Percentiles rank a stretch among this genome's conserved stretches.
phyloP scores from a whole-genome alignment of 2,113 vertebrate species.

The Corythornis madagascariensis region DNA sequence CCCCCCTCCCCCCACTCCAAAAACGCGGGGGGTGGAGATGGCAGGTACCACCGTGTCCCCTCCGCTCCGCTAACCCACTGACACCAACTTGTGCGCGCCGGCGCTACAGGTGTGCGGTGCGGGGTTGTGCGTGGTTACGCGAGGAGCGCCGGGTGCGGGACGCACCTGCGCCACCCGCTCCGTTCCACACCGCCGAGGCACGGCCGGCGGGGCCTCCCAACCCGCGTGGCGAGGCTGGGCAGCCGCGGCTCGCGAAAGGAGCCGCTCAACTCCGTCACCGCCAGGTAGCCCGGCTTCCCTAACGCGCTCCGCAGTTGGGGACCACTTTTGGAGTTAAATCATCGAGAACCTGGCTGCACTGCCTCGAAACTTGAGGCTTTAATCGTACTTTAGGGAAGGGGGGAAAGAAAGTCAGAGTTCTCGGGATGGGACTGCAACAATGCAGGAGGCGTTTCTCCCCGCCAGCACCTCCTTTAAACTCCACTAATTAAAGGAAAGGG shows the following conservation, averaged over 20 bases:
- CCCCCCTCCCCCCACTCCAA: no score
- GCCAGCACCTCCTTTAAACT: not conserved
- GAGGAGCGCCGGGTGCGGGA: not conserved
- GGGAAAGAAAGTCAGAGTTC: not conserved
- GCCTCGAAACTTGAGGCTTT: not conserved
- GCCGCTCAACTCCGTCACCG: not conserved
- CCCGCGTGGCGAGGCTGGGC: not conserved
- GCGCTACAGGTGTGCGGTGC: constrained; percentile 53
- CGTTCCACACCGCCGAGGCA: not conserved
- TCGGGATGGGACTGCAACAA: not conserved
- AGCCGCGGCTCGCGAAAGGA: not conserved
- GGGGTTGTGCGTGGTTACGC: not conserved
- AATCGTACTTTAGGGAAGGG: not conserved
- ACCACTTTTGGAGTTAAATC: not conserved
- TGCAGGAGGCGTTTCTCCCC: not conserved
- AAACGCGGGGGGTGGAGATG: not conserved
- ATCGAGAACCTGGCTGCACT: not conserved
- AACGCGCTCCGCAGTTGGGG: not conserved
- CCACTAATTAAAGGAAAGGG: not conserved
- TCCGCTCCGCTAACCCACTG: not conserved
- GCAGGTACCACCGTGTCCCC: not conserved
- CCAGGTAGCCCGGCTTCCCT: not conserved
- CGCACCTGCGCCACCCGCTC: not conserved
- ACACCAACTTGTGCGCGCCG: not conserved
- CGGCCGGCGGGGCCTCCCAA: not conserved